phyloP scores from a whole-genome alignment of 1,140 invertebrate species.

The Brachionus plicatilis region DNA sequence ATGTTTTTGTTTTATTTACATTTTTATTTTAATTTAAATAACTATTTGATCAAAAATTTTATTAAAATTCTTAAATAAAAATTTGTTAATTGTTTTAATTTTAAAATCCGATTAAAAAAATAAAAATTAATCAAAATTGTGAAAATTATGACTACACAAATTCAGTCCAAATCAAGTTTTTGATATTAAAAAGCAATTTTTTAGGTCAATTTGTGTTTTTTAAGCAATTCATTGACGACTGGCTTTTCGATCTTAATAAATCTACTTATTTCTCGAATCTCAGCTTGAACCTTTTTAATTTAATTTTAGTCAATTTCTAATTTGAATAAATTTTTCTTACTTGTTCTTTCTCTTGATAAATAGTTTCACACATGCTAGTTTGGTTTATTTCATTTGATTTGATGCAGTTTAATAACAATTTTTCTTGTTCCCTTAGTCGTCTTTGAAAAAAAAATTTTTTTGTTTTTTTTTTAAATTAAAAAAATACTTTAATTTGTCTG shows the following conservation, averaged over 20 bases:
- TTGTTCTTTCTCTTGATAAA: constrained; percentile 32
- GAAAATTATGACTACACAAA: not conserved
- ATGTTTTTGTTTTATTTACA: no score
- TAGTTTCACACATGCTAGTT: constrained; percentile 29
- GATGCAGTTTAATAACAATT: constrained; percentile 19
- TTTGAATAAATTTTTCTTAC: not conserved
- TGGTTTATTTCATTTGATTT: constrained; percentile 38
- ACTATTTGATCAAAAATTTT: not conserved
- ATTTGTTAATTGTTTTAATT: not conserved
- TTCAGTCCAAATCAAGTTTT: no score
- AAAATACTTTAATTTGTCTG: constrained; percentile 30
- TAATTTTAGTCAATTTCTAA: not conserved
- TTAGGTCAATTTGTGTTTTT: not conserved
- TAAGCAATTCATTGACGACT: not conserved
- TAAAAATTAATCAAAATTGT: not conserved
- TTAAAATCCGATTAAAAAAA: not conserved
- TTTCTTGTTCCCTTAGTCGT: constrained; percentile 23
- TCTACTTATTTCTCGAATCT: not conserved
- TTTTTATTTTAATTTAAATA: no score
- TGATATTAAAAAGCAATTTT: not conserved
- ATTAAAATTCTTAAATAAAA: not conserved
- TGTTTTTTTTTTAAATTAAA: not conserved
- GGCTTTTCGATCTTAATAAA: not conserved
- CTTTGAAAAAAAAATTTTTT: not conserved
- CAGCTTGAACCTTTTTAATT: not conserved